Percentiles rank a stretch among this genome's conserved stretches.
Evolutionary conservation across 2,888 invertebrate genomes (phyloP).

Genomic region (Sycophila texana): DNA sequence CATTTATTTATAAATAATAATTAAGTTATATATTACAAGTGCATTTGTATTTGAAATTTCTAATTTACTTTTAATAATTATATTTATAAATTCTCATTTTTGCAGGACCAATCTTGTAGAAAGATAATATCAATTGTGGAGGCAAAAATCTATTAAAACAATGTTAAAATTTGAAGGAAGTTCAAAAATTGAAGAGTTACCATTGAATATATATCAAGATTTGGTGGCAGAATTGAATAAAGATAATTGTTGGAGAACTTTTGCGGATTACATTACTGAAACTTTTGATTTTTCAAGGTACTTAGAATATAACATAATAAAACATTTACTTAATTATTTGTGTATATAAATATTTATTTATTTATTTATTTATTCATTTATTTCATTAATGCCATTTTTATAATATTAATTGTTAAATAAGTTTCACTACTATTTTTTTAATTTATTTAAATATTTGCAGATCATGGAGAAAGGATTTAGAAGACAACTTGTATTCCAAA

Average conservation of each 20-base stretch:
- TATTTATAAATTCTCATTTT: too few relatives aligned
- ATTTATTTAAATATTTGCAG: constrained; percentile 37
- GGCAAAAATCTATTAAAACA: neutral
- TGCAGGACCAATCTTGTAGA: too few relatives aligned
- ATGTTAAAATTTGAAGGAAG: constrained; percentile 58
- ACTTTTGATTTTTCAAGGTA: constrained; percentile 62
- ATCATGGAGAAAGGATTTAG: constrained; percentile 62
- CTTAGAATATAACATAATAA: constrained; percentile 7
- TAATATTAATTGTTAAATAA: neutral
- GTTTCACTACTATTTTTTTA: neutral
- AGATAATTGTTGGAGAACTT: constrained; percentile 62
- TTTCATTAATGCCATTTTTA: too few relatives aligned
- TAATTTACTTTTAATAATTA: too few relatives aligned
- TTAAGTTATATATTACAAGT: too few relatives aligned
- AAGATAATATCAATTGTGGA: neutral
- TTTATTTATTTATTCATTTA: neutral
- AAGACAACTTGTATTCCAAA: constrained; percentile 43
- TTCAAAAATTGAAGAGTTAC: constrained; percentile 61
- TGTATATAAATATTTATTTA: neutral
- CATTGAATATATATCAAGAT: constrained; percentile 61
- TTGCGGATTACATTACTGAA: constrained; percentile 63
- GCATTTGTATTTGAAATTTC: too few relatives aligned
- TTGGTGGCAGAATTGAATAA: constrained; percentile 62
- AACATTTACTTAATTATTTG: neutral
- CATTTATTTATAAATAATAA: too few relatives aligned